A percentile compares a stretch with the other conserved stretches of the same genome.
These are phyloP conservation scores for Lycaena phlaeas DNA, from an alignment of 2,888 invertebrate species.

Conservation along the genomic window DNA sequence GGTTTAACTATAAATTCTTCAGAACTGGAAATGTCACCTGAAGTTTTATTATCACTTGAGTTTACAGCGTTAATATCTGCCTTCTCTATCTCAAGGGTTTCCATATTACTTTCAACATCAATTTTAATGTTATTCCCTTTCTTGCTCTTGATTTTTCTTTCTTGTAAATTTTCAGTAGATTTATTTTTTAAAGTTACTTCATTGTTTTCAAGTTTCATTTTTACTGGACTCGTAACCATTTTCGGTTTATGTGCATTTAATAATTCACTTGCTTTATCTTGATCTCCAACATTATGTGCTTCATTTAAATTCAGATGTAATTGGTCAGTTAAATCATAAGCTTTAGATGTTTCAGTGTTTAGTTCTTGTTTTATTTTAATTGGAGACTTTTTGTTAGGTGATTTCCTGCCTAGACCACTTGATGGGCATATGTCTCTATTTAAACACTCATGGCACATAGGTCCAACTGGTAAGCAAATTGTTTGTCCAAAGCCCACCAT, in stretches of 20 bases:
- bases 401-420: constrained; percentile 49
- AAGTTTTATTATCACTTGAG: not conserved
- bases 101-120: not conserved
- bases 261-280: not conserved
- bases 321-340: too few species aligned
- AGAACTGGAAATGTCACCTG: not conserved
- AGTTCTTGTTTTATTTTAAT: constrained; percentile 21
- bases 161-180: constrained; percentile 7
- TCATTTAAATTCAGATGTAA: too few species aligned
- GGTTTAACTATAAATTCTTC: not conserved
- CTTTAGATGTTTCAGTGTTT: too few species aligned
- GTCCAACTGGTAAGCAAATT: constrained; percentile 86
- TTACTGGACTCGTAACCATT: constrained; percentile 9
- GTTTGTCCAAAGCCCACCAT: constrained; percentile 99
- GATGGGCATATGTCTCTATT: constrained; percentile 88
- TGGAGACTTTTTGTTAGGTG: constrained; percentile 45
- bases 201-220: constrained; percentile 6
- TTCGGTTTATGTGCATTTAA: constrained; percentile 8
- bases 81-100: too few species aligned
- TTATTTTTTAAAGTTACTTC: constrained; percentile 5
- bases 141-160: not conserved
- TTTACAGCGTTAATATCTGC: not conserved
- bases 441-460: constrained; percentile 87
- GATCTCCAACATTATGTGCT: too few species aligned
- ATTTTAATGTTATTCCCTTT: not conserved